Evolutionary conservation across 1,140 invertebrate genomes (phyloP), one percentile per base, ranked within the genome.

Genomic region (Polypedilum vanderplanki): DNA sequence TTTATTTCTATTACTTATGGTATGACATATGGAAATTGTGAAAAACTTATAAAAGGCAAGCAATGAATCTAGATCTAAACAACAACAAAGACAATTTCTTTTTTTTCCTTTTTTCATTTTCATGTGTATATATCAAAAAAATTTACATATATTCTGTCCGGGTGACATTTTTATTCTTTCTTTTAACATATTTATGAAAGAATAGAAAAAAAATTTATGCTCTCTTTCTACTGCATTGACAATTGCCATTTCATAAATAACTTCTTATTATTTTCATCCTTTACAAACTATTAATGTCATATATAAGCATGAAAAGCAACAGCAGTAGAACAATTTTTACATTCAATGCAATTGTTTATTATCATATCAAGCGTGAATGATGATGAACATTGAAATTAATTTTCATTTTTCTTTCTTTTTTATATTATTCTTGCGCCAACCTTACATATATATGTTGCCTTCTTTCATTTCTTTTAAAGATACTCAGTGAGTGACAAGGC

Each of bases 301-400:
- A 12, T 57, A 57, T 12, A 57, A 57, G 46, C 12, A 1, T 57
- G 15, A 57, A 12, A 12, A n/a, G 46, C 46, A 57, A 15, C n/a
- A 12, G 3, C 12, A 57, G 46, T 57, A n/a, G n/a, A n/a, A n/a
- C 46, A 12, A 57, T 57, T 57, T 33, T 33, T 33, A 33, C 20
- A 22, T 70, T 70, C 65, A 18, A 22, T 70, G n/a, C 65, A 70
- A 70, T 20, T 18, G 17, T 70, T 70, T 70, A 70, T 70, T 70
- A 22, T 70, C 20, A 70, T 70, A 70, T 70, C 65, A 70, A 70
- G 65, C 17, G 20, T 70, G 17, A 70, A 70, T 70, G 65, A 70
- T 70, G 65, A 70, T 70, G 65, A 20, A n/a, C 20, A 17, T 70
- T 70, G 17, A 70, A 70, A 70, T 70, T 70, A 70, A 70, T 70